A percentile compares a stretch with the other conserved stretches of the same genome.
These are phyloP conservation scores for Iselma pallidipennis DNA, from an alignment of 2,888 invertebrate species.

Conservation along the genomic window DNA sequence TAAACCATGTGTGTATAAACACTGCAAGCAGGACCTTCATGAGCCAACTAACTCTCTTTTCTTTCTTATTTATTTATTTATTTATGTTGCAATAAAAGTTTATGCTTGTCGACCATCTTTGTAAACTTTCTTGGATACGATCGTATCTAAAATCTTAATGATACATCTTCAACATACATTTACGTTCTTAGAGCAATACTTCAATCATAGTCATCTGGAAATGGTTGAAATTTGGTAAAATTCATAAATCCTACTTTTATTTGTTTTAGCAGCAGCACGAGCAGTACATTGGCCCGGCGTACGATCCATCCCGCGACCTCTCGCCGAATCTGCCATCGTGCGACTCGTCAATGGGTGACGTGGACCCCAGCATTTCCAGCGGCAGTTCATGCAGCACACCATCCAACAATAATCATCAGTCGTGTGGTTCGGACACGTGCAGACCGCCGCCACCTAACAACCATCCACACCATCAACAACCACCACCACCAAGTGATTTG, in stretches of 20 bases:
- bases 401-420: conserved; percentile 61
- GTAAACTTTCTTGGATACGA: conserved; percentile 19
- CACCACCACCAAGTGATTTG: conserved; percentile 21
- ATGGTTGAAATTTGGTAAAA: neutral
- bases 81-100: conserved; percentile 29
- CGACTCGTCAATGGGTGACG: conserved; percentile 62
- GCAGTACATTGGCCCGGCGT: conserved; percentile 64
- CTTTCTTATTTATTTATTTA: conserved; percentile 21
- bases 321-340: conserved; percentile 73
- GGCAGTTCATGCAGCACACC: conserved; percentile 65
- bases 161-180: conserved; percentile 29
- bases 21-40: neutral
- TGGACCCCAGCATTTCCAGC: conserved; percentile 60
- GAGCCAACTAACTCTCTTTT: conserved; percentile 7
- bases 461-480: conserved; percentile 15
- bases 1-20: neutral
- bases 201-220: conserved; percentile 23
- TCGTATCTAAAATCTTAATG: conserved; percentile 35
- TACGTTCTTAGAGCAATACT: conserved; percentile 33
- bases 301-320: conserved; percentile 73
- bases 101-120: conserved; percentile 20
- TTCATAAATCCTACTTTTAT: neutral
- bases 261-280: conserved; percentile 71
- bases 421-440: conserved; percentile 55
- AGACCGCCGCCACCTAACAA: conserved; percentile 47